Evolutionary conservation across 1,140 invertebrate species (phyloP), one percentile per base, ranked within the genome.

Genomic region (Spodoptera litura): DNA sequence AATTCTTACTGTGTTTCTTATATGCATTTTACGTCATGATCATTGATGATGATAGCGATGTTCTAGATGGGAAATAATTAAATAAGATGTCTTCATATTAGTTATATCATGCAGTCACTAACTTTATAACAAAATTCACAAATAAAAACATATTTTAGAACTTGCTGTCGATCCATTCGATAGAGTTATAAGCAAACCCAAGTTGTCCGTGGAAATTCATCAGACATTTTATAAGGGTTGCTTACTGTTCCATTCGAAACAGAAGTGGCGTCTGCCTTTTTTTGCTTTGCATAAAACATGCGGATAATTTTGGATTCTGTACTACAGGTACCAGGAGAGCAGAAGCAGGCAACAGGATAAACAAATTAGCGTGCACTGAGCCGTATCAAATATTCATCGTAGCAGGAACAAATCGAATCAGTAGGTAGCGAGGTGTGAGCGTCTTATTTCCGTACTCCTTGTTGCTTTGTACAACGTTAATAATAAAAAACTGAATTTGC

Each of bases 301-400:
- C 12, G 74, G 74, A 68, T 66, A 66, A 77, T 66, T 77, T 77
- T 68, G 61, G 74, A 77, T 66, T 77, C 62, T 68, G 74, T 77
- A 68, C 35, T 56, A 66, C 75, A 75, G 75, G 84, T 88, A 89
- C 82, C 81, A 84, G 85, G 89, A 81, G 83, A 88, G 85, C 89
- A 91, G 87, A 81, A 87, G 84, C 85, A 81, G 82, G 78, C 86
- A 87, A 91, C 91, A 91, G 91, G 89, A 91, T 94, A 94, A 94
- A 94, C 93, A 94, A 94, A 94, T 94, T 94, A 94, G 91, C 87
- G 91, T 93, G 90, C 91, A 94, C 87, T 92, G 93, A 92, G 89
- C 80, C 86, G 85, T 84, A 93, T 94, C 90, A 93, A 94, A 94
- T 89, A 93, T 94, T 94, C 91, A 94, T 91, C 90, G 89, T 80